Percentiles rank a stretch among this genome's conserved stretches.
These are phyloP conservation scores for Drosophila virilis DNA, from an alignment of 1,140 invertebrate genomes.

Conservation along the genomic window DNA sequence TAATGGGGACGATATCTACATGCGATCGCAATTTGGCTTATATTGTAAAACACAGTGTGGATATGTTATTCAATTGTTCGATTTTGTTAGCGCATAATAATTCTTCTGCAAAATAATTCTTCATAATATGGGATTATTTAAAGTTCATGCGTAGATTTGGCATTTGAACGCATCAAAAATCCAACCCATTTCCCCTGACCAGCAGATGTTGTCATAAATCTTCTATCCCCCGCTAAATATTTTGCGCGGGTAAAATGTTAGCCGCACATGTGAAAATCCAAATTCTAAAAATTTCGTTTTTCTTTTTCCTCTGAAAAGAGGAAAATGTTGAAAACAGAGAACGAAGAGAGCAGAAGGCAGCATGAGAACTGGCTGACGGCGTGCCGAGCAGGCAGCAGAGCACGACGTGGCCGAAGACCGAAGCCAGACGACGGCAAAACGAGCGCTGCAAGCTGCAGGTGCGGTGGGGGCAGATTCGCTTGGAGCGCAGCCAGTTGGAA, in stretches of 20 bases:
- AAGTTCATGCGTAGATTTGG: neutral
- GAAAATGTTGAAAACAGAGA: constrained; percentile 35
- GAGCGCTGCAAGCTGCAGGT: constrained; percentile 41
- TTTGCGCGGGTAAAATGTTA: constrained; percentile 47
- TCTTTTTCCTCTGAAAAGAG: constrained; percentile 18
- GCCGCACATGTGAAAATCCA: constrained; percentile 41
- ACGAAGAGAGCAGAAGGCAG: constrained; percentile 21
- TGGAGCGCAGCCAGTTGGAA: constrained; percentile 75
- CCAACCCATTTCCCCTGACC: neutral
- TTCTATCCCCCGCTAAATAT: constrained; percentile 15
- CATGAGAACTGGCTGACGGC: constrained; percentile 6
- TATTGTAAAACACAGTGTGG: too few relatives aligned
- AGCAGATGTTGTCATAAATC: constrained; percentile 44
- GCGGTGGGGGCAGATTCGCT: constrained; percentile 45
- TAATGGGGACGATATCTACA: too few relatives aligned
- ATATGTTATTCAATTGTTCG: too few relatives aligned
- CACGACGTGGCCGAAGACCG: constrained; percentile 24
- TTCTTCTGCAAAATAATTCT: neutral
- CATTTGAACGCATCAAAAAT: neutral
- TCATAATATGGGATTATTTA: neutral
- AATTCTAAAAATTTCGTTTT: constrained; percentile 21
- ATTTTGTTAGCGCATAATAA: too few relatives aligned
- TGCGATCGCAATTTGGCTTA: too few relatives aligned
- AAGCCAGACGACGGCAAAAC: constrained; percentile 41
- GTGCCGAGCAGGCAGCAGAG: constrained; percentile 22